Percentiles rank a stretch among this genome's conserved stretches.
These are phyloP conservation scores for Xenopus petersii DNA, from an alignment of 2,797 vertebrate genomes.

Conservation along the genomic window DNA sequence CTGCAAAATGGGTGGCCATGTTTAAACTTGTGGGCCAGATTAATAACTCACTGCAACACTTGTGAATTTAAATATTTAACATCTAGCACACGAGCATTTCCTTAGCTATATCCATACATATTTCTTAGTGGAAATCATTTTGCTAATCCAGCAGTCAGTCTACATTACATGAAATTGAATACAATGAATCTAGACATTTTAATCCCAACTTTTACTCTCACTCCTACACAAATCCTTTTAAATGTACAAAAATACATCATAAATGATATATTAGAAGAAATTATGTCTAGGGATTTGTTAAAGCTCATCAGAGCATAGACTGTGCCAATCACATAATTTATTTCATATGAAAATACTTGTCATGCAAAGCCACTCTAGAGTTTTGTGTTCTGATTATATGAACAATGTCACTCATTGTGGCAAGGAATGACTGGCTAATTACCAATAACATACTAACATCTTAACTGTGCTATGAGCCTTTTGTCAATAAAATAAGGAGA, in stretches of 20 bases:
- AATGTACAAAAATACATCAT: conserved; percentile 34
- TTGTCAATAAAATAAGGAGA: conserved; percentile 4
- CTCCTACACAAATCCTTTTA: conserved; percentile 27
- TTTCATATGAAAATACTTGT: conserved; percentile 26
- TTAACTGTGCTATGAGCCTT: not conserved
- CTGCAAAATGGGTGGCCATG: no score
- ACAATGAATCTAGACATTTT: conserved; percentile 5
- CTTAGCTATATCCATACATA: not conserved
- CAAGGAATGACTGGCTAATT: conserved; percentile 13
- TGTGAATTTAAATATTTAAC: not conserved
- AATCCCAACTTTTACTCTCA: conserved; percentile 28
- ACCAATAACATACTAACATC: conserved; percentile 15
- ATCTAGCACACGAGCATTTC: not conserved
- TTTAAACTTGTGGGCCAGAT: no score
- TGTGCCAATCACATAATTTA: conserved; percentile 29
- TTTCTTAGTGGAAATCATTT: conserved; percentile 14
- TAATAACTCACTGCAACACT: not conserved
- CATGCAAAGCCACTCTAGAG: conserved; percentile 21
- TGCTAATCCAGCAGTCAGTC: conserved; percentile 28
- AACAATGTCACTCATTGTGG: conserved; percentile 33
- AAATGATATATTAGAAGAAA: conserved; percentile 37
- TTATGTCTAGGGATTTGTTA: conserved; percentile 27
- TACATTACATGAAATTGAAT: conserved; percentile 13
- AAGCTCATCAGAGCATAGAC: conserved; percentile 35
- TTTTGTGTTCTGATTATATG: conserved; percentile 31